Evolutionary conservation across 1,140 invertebrate species (phyloP).

Genomic region (Spodoptera litura): DNA sequence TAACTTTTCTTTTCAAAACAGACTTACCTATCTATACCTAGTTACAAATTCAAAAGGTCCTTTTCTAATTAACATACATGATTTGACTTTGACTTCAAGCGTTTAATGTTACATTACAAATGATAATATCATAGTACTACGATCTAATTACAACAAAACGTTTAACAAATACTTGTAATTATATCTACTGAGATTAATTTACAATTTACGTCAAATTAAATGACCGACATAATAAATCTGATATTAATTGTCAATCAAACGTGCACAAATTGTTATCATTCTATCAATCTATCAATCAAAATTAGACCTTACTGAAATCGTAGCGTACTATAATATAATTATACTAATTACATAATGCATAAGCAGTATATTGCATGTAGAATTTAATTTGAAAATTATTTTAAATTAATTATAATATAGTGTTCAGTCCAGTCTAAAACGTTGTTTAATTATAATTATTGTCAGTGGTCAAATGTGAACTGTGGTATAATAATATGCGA

Average conservation of each 20-base stretch:
- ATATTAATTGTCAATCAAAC: conserved; percentile 34
- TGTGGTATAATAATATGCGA: neutral
- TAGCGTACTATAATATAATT: neutral
- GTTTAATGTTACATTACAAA: too few relatives aligned
- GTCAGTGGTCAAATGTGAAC: neutral
- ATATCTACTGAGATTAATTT: too few relatives aligned
- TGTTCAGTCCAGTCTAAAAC: neutral
- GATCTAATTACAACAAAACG: too few relatives aligned
- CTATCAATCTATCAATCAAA: conserved; percentile 29
- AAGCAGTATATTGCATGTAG: neutral
- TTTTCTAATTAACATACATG: too few relatives aligned
- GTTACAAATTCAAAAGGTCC: too few relatives aligned
- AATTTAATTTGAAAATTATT: neutral
- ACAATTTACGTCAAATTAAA: neutral
- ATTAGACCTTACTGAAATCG: neutral
- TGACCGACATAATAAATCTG: neutral
- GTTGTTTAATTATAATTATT: conserved; percentile 2
- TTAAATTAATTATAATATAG: conserved; percentile 16
- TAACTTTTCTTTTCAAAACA: too few relatives aligned
- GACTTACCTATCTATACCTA: too few relatives aligned
- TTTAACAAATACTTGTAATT: too few relatives aligned
- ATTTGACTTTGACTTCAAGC: too few relatives aligned
- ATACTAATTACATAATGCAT: conserved; percentile 7
- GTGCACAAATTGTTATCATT: conserved; percentile 16
- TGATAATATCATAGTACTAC: too few relatives aligned